Evolutionary conservation across 64 coral and sea anemone genomes (phyloP).

Genomic region (Porites australiensis): DNA sequence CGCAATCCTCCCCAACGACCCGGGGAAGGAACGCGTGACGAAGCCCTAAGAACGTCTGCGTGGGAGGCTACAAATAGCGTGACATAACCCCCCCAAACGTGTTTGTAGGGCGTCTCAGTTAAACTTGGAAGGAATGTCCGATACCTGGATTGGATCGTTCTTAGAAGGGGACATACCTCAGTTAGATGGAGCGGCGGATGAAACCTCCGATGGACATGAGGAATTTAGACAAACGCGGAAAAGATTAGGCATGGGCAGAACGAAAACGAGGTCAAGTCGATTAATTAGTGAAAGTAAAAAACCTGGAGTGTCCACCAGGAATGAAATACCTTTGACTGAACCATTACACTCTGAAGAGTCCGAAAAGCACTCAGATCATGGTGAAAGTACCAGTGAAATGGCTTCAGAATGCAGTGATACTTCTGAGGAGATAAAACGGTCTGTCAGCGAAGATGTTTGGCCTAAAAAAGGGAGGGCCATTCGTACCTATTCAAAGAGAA

Average conservation of each 20-base stretch:
- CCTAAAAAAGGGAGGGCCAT: background rate
- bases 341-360: background rate
- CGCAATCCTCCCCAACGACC: too few species aligned
- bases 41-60: too few species aligned
- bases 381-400: background rate
- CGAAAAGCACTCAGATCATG: background rate
- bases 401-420: background rate
- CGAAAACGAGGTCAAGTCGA: background rate
- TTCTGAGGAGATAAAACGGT: background rate
- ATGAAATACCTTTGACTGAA: background rate
- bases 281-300: background rate
- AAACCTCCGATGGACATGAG: background rate
- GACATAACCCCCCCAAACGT: background rate
- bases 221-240: background rate
- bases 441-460: background rate
- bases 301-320: background rate
- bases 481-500: conserved; percentile 7
- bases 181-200: conserved; percentile 80
- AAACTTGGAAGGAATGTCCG: conserved; percentile 75
- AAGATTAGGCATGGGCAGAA: background rate
- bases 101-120: conserved; percentile 49
- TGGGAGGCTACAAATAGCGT: too few species aligned
- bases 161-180: conserved; percentile 71
- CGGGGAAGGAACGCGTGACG: too few species aligned
- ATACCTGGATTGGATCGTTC: conserved; percentile 75